phyloP scores from a whole-genome alignment of 2,888 invertebrate genomes.

The Acanthopleura granulata region DNA sequence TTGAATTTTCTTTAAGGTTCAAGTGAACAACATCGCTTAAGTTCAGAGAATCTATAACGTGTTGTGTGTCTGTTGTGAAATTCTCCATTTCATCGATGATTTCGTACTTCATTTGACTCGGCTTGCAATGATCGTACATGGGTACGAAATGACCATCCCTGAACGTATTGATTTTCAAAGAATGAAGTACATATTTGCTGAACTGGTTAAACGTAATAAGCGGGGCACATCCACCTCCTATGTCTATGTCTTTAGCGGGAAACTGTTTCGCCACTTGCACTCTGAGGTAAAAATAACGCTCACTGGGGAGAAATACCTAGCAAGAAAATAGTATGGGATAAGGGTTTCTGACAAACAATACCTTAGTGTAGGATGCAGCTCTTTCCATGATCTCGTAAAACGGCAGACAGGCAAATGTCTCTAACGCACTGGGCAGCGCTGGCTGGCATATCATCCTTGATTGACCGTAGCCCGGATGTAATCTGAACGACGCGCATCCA shows the following conservation, averaged over 20 bases:
- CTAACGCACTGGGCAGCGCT: background rate
- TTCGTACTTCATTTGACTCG: conserved; percentile 43
- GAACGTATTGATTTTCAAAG: conserved; percentile 23
- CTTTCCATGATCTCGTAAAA: conserved; percentile 22
- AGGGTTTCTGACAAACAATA: conserved; percentile 50
- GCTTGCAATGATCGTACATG: conserved; percentile 40
- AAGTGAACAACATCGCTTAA: conserved; percentile 32
- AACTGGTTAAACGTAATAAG: conserved; percentile 48
- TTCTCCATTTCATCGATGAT: conserved; percentile 46
- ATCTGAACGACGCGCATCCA: conserved; percentile 40
- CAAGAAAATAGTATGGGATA: conserved; percentile 46
- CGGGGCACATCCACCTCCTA: conserved; percentile 41
- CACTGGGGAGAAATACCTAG: conserved; percentile 47
- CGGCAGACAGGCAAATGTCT: background rate
- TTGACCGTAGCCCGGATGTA: background rate
- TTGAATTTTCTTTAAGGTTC: conserved; percentile 37
- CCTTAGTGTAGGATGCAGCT: conserved; percentile 31
- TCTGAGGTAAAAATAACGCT: conserved; percentile 44
- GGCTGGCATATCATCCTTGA: background rate
- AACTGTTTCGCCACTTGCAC: conserved; percentile 26
- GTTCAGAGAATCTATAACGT: conserved; percentile 33
- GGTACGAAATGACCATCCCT: conserved; percentile 51
- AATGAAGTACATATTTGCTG: conserved; percentile 38
- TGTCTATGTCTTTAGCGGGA: conserved; percentile 9
- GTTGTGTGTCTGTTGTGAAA: conserved; percentile 37